Base-by-base conservation (phyloP, 2,113 vertebrate species). In the Sturnus vulgaris region DNA sequence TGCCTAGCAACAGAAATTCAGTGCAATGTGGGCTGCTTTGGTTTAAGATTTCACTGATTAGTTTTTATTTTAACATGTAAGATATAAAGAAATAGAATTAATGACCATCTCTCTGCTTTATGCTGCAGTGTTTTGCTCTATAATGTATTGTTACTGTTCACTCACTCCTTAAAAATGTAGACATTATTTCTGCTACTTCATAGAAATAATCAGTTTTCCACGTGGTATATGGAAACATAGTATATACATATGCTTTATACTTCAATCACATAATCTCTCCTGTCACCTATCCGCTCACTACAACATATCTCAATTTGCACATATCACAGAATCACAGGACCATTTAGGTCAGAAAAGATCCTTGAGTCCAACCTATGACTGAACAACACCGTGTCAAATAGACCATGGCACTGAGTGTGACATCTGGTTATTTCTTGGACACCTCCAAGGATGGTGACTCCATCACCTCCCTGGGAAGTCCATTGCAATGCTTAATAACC, bases 61-160 rank as follows among this genome's bases (percentile, higher is more conserved):
- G 28, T 75, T 88, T 76, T 95, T 87, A 82, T 80, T 96, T 95
- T 91, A 82, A 69, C 21, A 42, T 77, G 18, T 28, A 68, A 83
- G 44, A 40, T 40, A 95, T 8, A 49, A 27, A 64, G 90, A 95
- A 68, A 57, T 64, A 70, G 63, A 79, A 91, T 94, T 92, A 33
- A 35, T 82, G 57, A 73, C 71, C 31, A 57, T 83, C 70, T 59
- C 53, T 78, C 52, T 73, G 15, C 27, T 63, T 73, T 59, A n/a
- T 5, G 7, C 17, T 68, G 27, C 52, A 77, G 47, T 52, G 15
- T 35, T 70, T 77, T 6, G 50, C 44, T 93, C 42, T 50, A 4
- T n/a, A 61, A 63, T 46, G 24, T 59, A 57, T 83, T 81, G n/a
- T 24, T 91, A 8, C 12, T 14, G 23, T 81, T 92, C 65, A 49